Evolutionary conservation across 2,888 invertebrate species (phyloP).

Genomic region (Linyphia triangularis): DNA sequence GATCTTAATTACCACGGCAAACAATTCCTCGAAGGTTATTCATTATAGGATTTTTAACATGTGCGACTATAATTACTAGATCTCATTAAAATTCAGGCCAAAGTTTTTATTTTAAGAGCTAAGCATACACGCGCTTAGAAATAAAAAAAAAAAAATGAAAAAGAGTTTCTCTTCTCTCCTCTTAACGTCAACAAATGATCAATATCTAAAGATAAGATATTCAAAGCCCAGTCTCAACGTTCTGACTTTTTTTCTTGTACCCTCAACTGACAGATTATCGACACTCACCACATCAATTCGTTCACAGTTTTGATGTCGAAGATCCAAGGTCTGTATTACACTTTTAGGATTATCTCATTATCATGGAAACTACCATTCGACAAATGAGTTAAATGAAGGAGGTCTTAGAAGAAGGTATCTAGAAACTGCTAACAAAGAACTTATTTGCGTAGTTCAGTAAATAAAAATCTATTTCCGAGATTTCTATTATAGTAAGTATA

Average conservation of each 20-base stretch:
- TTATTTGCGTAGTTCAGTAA: too few species aligned
- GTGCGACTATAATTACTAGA: not conserved
- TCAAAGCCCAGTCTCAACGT: not conserved
- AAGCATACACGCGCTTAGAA: too few species aligned
- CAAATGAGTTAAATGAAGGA: not conserved
- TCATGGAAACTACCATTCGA: not conserved
- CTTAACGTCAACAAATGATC: not conserved
- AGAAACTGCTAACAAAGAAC: not conserved
- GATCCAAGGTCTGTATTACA: constrained; percentile 16
- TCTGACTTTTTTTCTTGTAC: constrained; percentile 25
- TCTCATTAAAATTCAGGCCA: not conserved
- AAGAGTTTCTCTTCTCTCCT: not conserved
- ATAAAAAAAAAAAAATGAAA: not conserved
- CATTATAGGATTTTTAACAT: not conserved
- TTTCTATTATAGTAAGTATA: not conserved
- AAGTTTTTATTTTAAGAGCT: too few species aligned
- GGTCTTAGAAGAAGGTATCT: not conserved
- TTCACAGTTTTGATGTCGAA: not conserved
- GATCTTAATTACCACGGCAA: not conserved
- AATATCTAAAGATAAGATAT: not conserved
- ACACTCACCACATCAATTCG: not conserved
- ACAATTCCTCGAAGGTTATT: not conserved
- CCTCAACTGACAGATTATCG: not conserved
- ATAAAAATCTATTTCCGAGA: not conserved
- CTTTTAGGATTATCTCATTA: constrained; percentile 23